Evolutionary conservation across 2,888 invertebrate genomes (phyloP), one percentile per base, ranked within the genome.

Genomic region (Drosophila setosimentum): DNA sequence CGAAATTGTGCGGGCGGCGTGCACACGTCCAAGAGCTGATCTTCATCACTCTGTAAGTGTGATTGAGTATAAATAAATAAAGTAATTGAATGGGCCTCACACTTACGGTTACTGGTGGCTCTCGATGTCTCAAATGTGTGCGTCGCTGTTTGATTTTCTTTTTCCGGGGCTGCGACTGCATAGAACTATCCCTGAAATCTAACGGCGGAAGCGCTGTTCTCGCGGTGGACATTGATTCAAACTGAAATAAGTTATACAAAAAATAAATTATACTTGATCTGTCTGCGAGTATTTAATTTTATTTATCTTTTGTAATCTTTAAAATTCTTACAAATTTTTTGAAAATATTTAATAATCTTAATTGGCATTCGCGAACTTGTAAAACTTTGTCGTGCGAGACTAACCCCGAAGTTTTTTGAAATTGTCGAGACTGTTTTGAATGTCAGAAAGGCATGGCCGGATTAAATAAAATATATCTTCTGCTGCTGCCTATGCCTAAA

Each of bases 1-100:
- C 75, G 75, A 32, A 59, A 76, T 24, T 79, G 67, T 30, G 50
- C 1, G 2, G 75, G 75, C 6, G 75, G 75, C 10, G 80, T 68
- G 13, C 68, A 79, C 6, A 76, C 55, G 2, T 55, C 45, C 11
- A 67, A 13, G 3, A 63, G 33, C 8, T 76, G 68, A 37, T 68
- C 57, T 7, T 66, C 57, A 40, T 68, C 63, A 24, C 59, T 74
- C 80, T 79, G 33, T 27, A 27, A 1, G n/a, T n/a, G 3, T 0
- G 10, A 45, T 33, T n/a, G 2, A 27, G 13, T 51, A 2, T 18
- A 21, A 32, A 50, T 16, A 40, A 2, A 6, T 16, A 16, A 24
- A 13, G 6, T 5, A 16, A 0, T 45, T 6, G 29, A 2, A 0
- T 21, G 40, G 10, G 0, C 13, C n/a, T 16, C 24, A 3, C 49